phyloP scores from a whole-genome alignment of 2,888 invertebrate genomes.

The Aspidiotus rigidus region DNA sequence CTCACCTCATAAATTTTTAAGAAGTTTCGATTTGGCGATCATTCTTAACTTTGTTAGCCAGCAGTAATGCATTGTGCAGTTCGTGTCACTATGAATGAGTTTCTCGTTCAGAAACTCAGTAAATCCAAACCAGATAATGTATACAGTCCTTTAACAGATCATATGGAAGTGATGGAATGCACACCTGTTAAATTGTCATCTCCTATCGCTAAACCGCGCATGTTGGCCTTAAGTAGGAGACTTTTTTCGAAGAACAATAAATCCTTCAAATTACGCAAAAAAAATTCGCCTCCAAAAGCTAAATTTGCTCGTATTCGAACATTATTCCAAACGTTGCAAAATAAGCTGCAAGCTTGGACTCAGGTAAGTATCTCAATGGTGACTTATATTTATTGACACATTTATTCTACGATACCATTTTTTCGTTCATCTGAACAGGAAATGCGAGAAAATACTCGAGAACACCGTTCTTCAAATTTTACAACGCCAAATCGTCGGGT shows the following conservation, averaged over 20 bases:
- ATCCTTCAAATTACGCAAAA: slow-evolving; percentile 12
- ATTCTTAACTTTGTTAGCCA: no score
- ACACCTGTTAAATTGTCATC: background rate
- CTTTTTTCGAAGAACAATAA: slow-evolving; percentile 13
- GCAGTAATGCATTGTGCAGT: no score
- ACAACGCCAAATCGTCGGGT: slow-evolving; percentile 34
- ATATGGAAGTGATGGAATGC: background rate
- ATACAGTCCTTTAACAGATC: slow-evolving; percentile 10
- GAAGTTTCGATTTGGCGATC: no score
- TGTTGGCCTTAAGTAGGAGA: slow-evolving; percentile 5
- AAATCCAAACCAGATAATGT: slow-evolving; percentile 7
- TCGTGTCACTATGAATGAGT: slow-evolving; percentile 12
- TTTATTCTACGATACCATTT: background rate
- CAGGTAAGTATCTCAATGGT: background rate
- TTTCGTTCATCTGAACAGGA: slow-evolving; percentile 7
- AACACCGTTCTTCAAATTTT: slow-evolving; percentile 6
- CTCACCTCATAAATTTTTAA: no score
- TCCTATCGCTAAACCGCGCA: background rate
- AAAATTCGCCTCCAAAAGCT: slow-evolving; percentile 1
- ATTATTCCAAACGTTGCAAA: slow-evolving; percentile 16
- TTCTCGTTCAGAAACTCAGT: slow-evolving; percentile 6
- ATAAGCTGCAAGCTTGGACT: slow-evolving; percentile 14
- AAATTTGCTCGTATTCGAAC: slow-evolving; percentile 8
- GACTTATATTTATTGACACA: background rate
- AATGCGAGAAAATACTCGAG: background rate